These are phyloP conservation scores for Coelopa pilipes DNA, from an alignment of 2,888 invertebrate species.

Conservation along the genomic window DNA sequence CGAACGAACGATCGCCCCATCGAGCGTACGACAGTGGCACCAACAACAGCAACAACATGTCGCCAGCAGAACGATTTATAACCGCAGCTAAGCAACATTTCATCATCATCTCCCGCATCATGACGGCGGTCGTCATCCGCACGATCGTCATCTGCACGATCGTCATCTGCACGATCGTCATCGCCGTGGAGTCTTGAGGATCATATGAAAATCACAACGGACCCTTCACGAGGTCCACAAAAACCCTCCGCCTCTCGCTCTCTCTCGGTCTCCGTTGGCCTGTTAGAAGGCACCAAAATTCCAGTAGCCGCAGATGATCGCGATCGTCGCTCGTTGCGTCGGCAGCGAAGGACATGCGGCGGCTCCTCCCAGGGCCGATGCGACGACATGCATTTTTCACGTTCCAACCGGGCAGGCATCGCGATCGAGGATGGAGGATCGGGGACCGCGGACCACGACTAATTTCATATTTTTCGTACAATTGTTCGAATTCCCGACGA, in stretches of 20 bases:
- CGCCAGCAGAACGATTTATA: conserved; percentile 53
- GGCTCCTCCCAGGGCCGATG: conserved; percentile 1
- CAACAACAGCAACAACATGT: conserved; percentile 20
- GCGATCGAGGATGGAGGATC: background rate
- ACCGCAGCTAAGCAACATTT: conserved; percentile 56
- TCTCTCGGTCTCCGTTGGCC: conserved; percentile 44
- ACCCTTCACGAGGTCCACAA: background rate
- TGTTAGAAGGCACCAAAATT: conserved; percentile 67
- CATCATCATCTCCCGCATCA: conserved; percentile 45
- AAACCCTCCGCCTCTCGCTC: conserved; percentile 2
- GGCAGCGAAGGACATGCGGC: background rate
- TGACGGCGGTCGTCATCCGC: background rate
- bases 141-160: background rate
- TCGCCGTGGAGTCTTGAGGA: background rate
- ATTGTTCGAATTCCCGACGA: conserved; percentile 56
- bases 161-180: background rate
- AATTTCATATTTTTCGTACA: conserved; percentile 65
- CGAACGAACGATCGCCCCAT: too few species aligned
- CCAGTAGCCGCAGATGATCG: conserved; percentile 61
- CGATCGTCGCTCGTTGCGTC: conserved; percentile 28
- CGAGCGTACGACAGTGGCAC: too few species aligned
- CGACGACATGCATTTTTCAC: conserved; percentile 30
- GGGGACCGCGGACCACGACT: conserved; percentile 45
- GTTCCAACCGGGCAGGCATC: conserved; percentile 22
- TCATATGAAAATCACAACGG: conserved; percentile 22